These are phyloP conservation scores for Lysandra bellargus DNA, from an alignment of 2,888 invertebrate genomes.

Conservation along the genomic window DNA sequence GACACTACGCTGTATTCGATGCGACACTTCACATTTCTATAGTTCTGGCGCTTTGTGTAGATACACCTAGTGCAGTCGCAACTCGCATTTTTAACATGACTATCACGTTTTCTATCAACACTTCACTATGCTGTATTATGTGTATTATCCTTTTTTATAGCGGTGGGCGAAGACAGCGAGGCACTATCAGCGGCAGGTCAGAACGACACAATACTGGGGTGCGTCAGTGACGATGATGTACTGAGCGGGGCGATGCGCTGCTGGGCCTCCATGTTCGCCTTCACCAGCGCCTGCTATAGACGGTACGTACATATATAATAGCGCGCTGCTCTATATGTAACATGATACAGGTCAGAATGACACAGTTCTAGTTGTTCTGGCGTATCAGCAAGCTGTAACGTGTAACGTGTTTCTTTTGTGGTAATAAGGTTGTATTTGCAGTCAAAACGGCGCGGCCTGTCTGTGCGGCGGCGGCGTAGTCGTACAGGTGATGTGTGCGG, in stretches of 20 bases:
- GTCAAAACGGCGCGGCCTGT: slow-evolving; percentile 87
- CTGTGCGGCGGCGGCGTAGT: slow-evolving; percentile 88
- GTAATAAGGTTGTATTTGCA: slow-evolving; percentile 47
- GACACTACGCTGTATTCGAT: no score
- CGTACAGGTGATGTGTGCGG: slow-evolving; percentile 87
- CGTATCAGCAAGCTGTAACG: no score
- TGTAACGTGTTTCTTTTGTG: no score
- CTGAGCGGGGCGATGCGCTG: slow-evolving; percentile 83
- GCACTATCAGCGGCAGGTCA: slow-evolving; percentile 92
- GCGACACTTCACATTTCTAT: no score
- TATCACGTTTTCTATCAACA: background rate
- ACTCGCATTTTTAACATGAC: background rate
- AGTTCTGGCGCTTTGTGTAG: no score
- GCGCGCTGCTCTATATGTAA: no score
- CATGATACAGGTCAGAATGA: slow-evolving; percentile 86
- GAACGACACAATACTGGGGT: slow-evolving; percentile 88
- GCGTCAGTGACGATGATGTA: slow-evolving; percentile 76
- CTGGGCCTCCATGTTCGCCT: slow-evolving; percentile 91
- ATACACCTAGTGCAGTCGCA: no score
- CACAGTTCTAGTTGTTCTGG: slow-evolving; percentile 48
- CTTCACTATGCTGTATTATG: no score
- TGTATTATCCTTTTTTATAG: slow-evolving; percentile 55
- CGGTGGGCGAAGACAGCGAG: slow-evolving; percentile 89
- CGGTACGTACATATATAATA: slow-evolving; percentile 67
- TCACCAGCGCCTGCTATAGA: slow-evolving; percentile 88